Conservation (phyloP, 64 coral and sea anemone genomes). For the Hydrozoanthus tunicans region DNA sequence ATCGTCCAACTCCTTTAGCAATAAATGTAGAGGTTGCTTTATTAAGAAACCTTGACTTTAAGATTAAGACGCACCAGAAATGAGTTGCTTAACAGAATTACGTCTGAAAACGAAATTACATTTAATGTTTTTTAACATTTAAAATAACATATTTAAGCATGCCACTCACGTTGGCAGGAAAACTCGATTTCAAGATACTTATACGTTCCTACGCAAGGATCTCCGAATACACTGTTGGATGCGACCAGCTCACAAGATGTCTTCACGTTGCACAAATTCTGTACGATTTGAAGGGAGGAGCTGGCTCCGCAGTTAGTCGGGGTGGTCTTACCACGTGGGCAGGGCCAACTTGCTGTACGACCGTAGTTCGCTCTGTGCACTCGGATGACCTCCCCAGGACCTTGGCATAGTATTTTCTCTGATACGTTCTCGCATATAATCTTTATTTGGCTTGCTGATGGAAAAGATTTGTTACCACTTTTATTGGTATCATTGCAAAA, state of each 20-base stretch:
- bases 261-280: constrained; percentile 2
- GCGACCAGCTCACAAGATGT: constrained; percentile 18
- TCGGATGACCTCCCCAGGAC: not conserved
- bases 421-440: constrained; percentile 5
- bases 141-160: not conserved
- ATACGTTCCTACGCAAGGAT: not conserved
- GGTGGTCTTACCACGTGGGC: not conserved
- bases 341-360: not conserved
- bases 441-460: not conserved
- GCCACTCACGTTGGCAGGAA: constrained; percentile 17
- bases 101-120: too few species aligned
- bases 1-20: too few species aligned
- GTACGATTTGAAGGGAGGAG: not conserved
- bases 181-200: constrained; percentile 15
- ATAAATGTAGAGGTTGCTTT: too few species aligned
- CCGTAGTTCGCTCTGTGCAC: constrained; percentile 19
- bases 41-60: too few species aligned
- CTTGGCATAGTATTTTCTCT: not conserved
- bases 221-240: constrained; percentile 25
- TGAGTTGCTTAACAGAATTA: too few species aligned
- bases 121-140: too few species aligned
- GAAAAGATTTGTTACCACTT: not conserved
- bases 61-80: too few species aligned
- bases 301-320: not conserved
- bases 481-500: too few species aligned